phyloP scores from a whole-genome alignment of 2,113 vertebrate genomes.

The Aviceda subcristata region DNA sequence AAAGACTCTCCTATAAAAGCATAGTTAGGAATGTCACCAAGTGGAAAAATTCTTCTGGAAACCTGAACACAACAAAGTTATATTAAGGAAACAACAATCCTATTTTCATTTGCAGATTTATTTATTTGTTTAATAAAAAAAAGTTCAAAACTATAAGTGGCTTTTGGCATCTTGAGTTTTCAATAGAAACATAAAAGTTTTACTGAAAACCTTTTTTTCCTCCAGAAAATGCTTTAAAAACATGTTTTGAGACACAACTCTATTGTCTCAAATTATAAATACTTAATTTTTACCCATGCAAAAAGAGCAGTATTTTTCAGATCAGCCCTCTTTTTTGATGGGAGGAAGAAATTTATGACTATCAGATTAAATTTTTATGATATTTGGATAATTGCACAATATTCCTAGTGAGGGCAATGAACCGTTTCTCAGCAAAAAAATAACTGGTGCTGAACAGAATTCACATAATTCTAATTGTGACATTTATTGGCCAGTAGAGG shows the following conservation, averaged over 20 bases:
- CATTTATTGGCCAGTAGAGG: neutral
- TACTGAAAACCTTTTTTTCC: neutral
- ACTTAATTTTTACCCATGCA: neutral
- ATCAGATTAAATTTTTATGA: neutral
- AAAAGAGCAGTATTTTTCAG: neutral
- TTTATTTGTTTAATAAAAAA: neutral
- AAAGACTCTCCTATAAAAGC: neutral
- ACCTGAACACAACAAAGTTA: neutral
- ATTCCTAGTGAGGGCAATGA: neutral
- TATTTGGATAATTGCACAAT: neutral
- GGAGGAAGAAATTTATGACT: neutral
- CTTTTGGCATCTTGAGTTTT: neutral
- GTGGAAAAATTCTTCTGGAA: neutral
- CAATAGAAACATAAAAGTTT: neutral
- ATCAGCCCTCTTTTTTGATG: neutral
- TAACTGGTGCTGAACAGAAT: neutral
- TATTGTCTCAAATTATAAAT: neutral
- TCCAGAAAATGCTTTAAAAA: neutral
- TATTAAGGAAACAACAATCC: neutral
- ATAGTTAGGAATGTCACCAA: neutral
- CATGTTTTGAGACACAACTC: neutral
- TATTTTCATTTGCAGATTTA: neutral
- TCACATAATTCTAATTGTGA: neutral
- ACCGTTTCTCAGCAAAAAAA: neutral
- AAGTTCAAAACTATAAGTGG: neutral